Percentiles rank a stretch among this genome's conserved stretches.
phyloP scores from a whole-genome alignment of 2,113 vertebrate species.

The Phylloscopus trochiloides region DNA sequence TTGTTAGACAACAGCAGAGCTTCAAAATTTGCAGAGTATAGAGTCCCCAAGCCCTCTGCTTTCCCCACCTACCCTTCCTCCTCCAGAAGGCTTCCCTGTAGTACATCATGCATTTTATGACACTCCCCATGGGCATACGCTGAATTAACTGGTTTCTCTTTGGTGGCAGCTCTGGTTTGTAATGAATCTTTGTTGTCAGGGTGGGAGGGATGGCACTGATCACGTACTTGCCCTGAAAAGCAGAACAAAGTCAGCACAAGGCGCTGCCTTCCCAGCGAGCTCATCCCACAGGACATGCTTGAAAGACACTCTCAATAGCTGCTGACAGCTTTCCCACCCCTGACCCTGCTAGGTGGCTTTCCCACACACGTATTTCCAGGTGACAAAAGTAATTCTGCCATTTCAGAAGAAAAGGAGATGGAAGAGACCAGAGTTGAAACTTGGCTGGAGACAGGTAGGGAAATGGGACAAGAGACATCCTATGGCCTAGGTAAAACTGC shows the following conservation, averaged over 20 bases:
- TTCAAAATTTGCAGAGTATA: neutral
- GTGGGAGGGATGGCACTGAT: conserved; percentile 88
- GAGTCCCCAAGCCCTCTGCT: neutral
- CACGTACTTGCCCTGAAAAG: conserved; percentile 84
- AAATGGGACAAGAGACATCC: neutral
- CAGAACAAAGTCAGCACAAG: conserved; percentile 20
- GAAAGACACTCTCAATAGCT: neutral
- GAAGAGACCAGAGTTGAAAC: neutral
- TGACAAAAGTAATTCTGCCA: neutral
- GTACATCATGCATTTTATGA: conserved; percentile 98
- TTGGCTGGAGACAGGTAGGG: neutral
- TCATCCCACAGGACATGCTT: rapidly evolving
- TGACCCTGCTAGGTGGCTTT: neutral
- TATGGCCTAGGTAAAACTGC: neutral
- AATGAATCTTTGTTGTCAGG: conserved; percentile 90
- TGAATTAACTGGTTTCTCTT: conserved; percentile 92
- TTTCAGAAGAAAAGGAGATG: neutral
- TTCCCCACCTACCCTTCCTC: conserved; percentile 81
- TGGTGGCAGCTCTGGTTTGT: conserved; percentile 86
- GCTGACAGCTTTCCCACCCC: neutral
- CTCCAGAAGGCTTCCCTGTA: conserved; percentile 95
- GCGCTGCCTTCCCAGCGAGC: rapidly evolving
- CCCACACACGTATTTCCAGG: neutral
- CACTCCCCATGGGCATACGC: conserved; percentile 90
- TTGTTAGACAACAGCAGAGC: neutral